Conservation (phyloP, 2,888 invertebrate species). For the Scotopteryx bipunctaria region DNA sequence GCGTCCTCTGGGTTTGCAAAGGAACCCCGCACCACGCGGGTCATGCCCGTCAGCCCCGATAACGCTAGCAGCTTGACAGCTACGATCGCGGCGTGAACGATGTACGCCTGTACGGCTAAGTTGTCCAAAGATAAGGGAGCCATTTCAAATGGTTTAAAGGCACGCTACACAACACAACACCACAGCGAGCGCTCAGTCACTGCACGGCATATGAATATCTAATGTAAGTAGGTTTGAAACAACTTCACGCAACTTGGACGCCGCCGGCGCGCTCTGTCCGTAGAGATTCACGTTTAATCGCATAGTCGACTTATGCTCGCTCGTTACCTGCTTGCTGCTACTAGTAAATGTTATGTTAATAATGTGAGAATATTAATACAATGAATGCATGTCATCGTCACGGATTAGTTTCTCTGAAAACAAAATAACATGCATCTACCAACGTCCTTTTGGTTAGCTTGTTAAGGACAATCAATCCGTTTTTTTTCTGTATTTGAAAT, state of each 20-base stretch:
- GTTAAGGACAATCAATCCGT: too few relatives aligned
- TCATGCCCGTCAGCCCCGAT: conserved; percentile 50
- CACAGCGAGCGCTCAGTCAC: conserved; percentile 20
- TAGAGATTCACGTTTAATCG: conserved; percentile 1
- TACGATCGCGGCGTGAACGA: conserved; percentile 64
- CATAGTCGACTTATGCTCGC: background rate
- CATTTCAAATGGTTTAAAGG: conserved; percentile 44
- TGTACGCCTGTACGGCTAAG: conserved; percentile 63
- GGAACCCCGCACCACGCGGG: conserved; percentile 52
- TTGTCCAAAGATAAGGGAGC: conserved; percentile 47
- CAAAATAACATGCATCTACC: too few relatives aligned
- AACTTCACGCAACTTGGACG: conserved; percentile 25
- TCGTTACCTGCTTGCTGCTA: background rate
- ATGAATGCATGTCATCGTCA: too few relatives aligned
- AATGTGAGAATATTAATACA: background rate
- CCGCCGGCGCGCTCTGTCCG: background rate
- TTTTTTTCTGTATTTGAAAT: too few relatives aligned
- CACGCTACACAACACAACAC: conserved; percentile 23
- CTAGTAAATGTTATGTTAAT: background rate
- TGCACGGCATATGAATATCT: conserved; percentile 19
- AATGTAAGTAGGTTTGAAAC: conserved; percentile 17
- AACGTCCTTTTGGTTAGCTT: too few relatives aligned
- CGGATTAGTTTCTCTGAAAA: too few relatives aligned
- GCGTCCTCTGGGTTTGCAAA: conserved; percentile 69
- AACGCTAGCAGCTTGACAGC: conserved; percentile 61